A percentile compares a stretch with the other conserved stretches of the same genome.
Evolutionary conservation across 2,113 vertebrate genomes (phyloP).

Genomic region (Capra hircus): DNA sequence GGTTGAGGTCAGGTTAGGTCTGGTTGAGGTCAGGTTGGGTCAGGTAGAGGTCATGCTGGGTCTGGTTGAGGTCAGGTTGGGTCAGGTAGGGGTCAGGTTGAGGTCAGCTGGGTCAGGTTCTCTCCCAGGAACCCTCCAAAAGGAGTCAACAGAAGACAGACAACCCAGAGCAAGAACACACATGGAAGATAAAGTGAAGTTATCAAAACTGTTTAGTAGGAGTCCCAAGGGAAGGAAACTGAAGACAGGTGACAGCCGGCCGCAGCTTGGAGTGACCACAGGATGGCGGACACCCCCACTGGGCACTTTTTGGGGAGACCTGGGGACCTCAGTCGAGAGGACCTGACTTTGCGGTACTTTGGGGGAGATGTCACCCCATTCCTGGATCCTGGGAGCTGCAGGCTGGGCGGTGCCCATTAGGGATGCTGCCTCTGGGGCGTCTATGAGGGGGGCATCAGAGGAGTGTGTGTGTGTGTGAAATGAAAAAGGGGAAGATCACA

Average conservation of each 20-base stretch:
- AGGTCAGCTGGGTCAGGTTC: not conserved
- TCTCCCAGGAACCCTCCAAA: not conserved
- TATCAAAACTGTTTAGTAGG: not conserved
- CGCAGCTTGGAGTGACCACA: not conserved
- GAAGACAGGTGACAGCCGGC: fast-evolving
- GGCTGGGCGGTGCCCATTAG: not conserved
- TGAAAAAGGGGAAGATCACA: not conserved
- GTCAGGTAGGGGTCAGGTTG: not conserved
- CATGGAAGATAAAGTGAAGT: not conserved
- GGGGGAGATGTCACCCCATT: fast-evolving
- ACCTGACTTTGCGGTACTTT: not conserved
- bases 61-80: no score
- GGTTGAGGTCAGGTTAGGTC: not conserved
- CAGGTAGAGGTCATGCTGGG: not conserved
- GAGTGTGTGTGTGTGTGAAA: not conserved
- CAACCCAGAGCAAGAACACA: not conserved
- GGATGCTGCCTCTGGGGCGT: not conserved
- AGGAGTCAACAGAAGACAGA: not conserved
- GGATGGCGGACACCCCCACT: not conserved
- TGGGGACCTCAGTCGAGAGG: not conserved
- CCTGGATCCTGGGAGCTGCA: not conserved
- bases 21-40: not conserved
- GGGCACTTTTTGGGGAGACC: not conserved
- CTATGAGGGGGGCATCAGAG: not conserved
- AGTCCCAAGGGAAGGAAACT: not conserved